Evolutionary conservation across 2,113 vertebrate genomes (phyloP), one percentile per base, ranked within the genome.

Genomic region (Helogale parvula): DNA sequence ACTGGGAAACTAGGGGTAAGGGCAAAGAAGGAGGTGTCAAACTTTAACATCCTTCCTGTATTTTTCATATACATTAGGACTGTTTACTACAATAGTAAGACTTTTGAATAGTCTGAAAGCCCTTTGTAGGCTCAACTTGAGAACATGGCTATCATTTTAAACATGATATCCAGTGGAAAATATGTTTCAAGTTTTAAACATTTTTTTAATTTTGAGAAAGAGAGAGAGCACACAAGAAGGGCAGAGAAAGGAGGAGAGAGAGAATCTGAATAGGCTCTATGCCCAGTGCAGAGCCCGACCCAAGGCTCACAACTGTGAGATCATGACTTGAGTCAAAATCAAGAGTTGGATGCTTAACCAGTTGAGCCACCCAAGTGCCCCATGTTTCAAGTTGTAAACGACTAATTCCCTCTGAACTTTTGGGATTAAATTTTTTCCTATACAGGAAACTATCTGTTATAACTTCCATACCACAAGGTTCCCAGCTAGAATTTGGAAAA

Each of bases 381-480:
- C 57, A 21, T 95, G 16, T 89, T 93, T 82, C 72, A 19, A 71
- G 38, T 52, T 87, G 90, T 97, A 74, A 94, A 92, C 8, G 60
- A 45, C 12, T 4, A 81, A 87, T 93, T 95, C 15, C 71, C 31
- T 86, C 29, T 83, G 82, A 94, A 50, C 47, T 25, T 93, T 84
- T 41, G 47, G 33, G 71, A 65, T 92, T 79, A 54, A 79, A 0
- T 35, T 31, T 60, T 17, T 65, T 80, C 69, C 82, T 90, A 13
- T 83, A 38, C 19, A 81, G 57, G 60, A 5, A 12, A 63, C 52
- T 50, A 8, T 80, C 31, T 68, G 38, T 27, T 63, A 29, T 3
- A 29, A 23, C 15, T 7, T 41, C 65, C 7, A n/a, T 1, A 23
- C 74, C 68, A 10, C 35, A 33, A 69, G 17, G 31, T 74, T 97